Evolutionary conservation across 2,113 vertebrate genomes (phyloP), one percentile per base, ranked within the genome.

Genomic region (Prionailurus bengalensis): DNA sequence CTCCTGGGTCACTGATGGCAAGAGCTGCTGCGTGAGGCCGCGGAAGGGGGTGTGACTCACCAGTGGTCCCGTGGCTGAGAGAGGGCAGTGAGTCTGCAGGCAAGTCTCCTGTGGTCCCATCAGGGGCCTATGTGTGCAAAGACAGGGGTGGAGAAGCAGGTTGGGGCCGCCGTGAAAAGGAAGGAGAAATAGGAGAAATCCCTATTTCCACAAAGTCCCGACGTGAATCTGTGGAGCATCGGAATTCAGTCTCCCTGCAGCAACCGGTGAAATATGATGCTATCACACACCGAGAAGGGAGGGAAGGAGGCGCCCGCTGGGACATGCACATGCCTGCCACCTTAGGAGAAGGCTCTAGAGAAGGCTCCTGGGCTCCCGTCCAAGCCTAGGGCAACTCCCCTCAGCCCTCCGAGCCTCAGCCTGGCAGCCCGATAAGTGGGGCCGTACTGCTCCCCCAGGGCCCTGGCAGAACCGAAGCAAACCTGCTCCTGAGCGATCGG

Each of bases 401-500:
- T 33, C 13, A 10, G 19, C 31, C 42, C 5, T 3, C 51, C 0
- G n/a, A 23, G 36, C n/a, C 78, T 82, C n/a, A 0, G 1, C 25
- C 42, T 95, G 42, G 12, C 19, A 14, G 36, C 16, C 76, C 42
- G 55, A 2, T 3, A 19, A 19, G 4, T 19, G 14, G 63, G 74
- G 21, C 12, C 3, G 17, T 21, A 3, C 33, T 74, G 9, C 33
- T 9, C 14, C 17, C 33, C 7, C 1, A 7, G 61, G 21, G 31
- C 14, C 23, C 5, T 4, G 25, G 7, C 5, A 65, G 12, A 70
- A 11, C 2, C 31, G 15, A 21, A 85, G 48, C 1, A 45, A 27
- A 63, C 0, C 2, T 0, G 17, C 25, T 31, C 25, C 3, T 27
- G 42, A n/a, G 51, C 0, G 10, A 39, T 3, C 5, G 0, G 23